Evolutionary conservation across 2,888 invertebrate genomes (phyloP), one percentile per base, ranked within the genome.

Genomic region (Linyphia triangularis): DNA sequence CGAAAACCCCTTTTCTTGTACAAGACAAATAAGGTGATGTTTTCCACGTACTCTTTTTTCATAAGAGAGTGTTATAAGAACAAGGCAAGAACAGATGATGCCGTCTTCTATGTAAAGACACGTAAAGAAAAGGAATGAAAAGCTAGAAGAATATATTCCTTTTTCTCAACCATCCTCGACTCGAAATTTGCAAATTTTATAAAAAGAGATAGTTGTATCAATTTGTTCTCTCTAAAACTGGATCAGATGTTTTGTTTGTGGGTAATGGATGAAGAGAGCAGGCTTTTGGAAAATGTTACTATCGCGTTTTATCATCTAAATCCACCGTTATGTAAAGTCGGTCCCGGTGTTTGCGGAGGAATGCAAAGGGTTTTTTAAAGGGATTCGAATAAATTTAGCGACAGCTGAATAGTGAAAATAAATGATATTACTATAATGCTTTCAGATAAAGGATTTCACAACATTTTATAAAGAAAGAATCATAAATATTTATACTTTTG

Each of bases 1-100:
- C 37, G 24, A 22, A 65, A 83, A 69, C 61, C 61, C 33, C 63
- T 82, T 82, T 72, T 82, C 30, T 72, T 43, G 61, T 24, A 59
- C 33, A 61, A 70, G 65, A 73, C 73, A 73, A 73, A 73, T 63
- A 65, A 65, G 65, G 73, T 73, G 83, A 43, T 73, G 65, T 51
- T 43, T 33, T 65, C 43, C 70, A 72, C 40, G 43, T 57, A 30
- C 59, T 73, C 57, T 51, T 72, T 72, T 73, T 19, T 22, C 19
- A 57, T 19, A 10, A 28, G 24, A 61, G 24, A n/a, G 26, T 10
- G 26, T 24, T 24, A 51, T 13, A 33, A 33, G 33, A 51, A 51
- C 51, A 51, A 51, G 51, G n/a, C n/a, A 51, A 51, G n/a, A 51
- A 51, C 40, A 70, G 43, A 70, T 70, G 70, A 70, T 70, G 70